Percentiles rank a stretch among this genome's conserved stretches.
Evolutionary conservation across 2,888 invertebrate species (phyloP).

Genomic region (Euzophera pinguis): DNA sequence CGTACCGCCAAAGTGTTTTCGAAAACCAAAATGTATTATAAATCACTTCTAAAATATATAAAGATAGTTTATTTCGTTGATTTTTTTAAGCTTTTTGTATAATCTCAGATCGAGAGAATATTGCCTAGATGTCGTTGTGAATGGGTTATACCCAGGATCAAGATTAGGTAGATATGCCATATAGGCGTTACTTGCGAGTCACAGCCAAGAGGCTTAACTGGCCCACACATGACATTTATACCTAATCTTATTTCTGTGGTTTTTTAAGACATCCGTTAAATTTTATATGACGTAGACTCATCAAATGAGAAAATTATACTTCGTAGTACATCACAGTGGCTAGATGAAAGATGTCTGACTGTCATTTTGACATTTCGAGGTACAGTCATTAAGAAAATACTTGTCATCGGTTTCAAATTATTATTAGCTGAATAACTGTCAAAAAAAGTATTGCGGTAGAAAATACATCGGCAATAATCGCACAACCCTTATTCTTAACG

Average conservation of each 20-base stretch:
- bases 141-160: no score
- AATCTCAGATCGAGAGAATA: slow-evolving; percentile 54
- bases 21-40: slow-evolving; percentile 49
- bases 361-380: no score
- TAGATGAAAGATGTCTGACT: no score
- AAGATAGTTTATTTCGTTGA: slow-evolving; percentile 47
- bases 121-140: slow-evolving; percentile 48
- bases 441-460: background rate
- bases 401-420: background rate
- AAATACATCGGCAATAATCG: no score
- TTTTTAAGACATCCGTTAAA: slow-evolving; percentile 46
- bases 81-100: slow-evolving; percentile 46
- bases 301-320: slow-evolving; percentile 19
- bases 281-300: slow-evolving; percentile 37
- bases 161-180: no score
- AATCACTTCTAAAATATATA: slow-evolving; percentile 48
- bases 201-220: no score
- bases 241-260: no score
- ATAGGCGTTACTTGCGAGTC: no score
- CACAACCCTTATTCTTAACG: no score
- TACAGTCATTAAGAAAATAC: no score
- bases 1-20: slow-evolving; percentile 41
- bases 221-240: no score
- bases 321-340: background rate
- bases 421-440: background rate